Conservation (phyloP, 2,797 vertebrate genomes). For the Halcyon leucocephala region DNA sequence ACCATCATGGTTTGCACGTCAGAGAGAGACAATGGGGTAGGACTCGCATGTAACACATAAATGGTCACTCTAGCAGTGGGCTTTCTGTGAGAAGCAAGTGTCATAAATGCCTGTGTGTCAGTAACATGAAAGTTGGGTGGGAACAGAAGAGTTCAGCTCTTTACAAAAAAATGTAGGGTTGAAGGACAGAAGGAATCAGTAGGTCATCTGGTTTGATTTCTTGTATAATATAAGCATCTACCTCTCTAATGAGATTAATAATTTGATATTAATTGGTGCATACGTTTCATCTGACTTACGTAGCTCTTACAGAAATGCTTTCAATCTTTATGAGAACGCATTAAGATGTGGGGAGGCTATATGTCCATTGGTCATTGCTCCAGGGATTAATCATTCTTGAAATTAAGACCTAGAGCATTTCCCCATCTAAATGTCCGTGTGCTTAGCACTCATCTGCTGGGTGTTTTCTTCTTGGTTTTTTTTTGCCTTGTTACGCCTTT, state of each 20-base stretch:
- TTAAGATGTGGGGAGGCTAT: background rate
- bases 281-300: background rate
- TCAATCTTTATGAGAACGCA: background rate
- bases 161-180: background rate
- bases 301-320: background rate
- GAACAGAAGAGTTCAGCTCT: background rate
- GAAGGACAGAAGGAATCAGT: background rate
- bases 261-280: background rate
- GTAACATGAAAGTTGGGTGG: background rate
- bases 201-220: background rate
- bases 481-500: background rate
- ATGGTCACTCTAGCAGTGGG: background rate
- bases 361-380: background rate
- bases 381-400: background rate
- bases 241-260: background rate
- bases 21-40: background rate
- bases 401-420: background rate
- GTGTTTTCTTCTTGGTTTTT: background rate
- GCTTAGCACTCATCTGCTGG: background rate
- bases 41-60: background rate
- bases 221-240: background rate
- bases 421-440: background rate
- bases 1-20: background rate
- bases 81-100: background rate
- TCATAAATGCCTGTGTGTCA: background rate